phyloP scores from a whole-genome alignment of 2,888 invertebrate species.

The Dendrolimus houi region DNA sequence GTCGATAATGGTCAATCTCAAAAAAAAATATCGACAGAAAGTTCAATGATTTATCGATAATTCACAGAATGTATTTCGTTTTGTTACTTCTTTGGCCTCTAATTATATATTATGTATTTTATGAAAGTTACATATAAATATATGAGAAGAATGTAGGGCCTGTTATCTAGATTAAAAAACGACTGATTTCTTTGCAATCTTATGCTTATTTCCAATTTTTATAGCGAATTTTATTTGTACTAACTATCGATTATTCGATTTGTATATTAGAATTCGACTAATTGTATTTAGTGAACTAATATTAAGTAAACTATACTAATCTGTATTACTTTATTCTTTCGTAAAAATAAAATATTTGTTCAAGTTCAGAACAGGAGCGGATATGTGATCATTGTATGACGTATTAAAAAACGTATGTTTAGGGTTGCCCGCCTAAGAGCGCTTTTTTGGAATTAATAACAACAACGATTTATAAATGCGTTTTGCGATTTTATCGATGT shows the following conservation, averaged over 20 bases:
- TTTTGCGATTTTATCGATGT: not conserved
- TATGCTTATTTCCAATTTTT: not conserved
- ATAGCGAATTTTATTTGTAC: not conserved
- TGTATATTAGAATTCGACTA: constrained; percentile 9
- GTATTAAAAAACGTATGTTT: constrained; percentile 23
- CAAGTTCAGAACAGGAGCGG: constrained; percentile 18
- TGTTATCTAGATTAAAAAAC: constrained; percentile 1
- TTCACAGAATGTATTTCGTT: too few species aligned
- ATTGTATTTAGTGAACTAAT: not conserved
- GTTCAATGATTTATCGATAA: too few species aligned
- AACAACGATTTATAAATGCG: constrained; percentile 18
- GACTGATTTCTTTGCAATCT: not conserved
- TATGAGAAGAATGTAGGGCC: not conserved
- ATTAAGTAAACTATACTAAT: not conserved
- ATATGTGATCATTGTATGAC: constrained; percentile 34
- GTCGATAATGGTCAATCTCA: too few species aligned
- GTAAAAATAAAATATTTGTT: constrained; percentile 3
- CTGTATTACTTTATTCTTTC: not conserved
- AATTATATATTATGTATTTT: too few species aligned
- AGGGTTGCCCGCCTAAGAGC: constrained; percentile 22
- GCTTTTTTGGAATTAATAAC: constrained; percentile 17
- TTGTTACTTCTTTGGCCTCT: too few species aligned
- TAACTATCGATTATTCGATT: not conserved
- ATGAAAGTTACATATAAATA: too few species aligned
- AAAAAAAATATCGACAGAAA: too few species aligned